Percentiles rank a stretch among this genome's conserved stretches.
phyloP scores from a whole-genome alignment of 2,113 vertebrate genomes.

The Malurus elegans region DNA sequence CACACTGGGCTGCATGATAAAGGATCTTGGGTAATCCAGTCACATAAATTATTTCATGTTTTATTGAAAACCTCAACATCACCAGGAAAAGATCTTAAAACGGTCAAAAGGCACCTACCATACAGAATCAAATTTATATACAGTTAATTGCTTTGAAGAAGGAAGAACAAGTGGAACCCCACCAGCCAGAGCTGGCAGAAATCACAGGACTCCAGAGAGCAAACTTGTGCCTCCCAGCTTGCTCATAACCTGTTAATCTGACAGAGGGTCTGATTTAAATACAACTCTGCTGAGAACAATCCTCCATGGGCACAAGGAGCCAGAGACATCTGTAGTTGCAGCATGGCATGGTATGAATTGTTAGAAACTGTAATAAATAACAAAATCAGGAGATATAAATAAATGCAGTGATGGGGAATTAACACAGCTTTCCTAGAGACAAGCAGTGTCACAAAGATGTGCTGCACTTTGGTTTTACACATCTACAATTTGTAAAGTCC shows the following conservation, averaged over 20 bases:
- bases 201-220: not conserved
- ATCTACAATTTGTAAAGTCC: not conserved
- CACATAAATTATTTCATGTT: not conserved
- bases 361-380: not conserved
- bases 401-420: not conserved
- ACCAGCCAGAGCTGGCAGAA: not conserved
- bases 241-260: not conserved
- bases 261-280: not conserved
- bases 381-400: not conserved
- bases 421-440: not conserved
- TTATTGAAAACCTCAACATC: not conserved
- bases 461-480: not conserved
- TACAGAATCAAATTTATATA: not conserved
- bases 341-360: not conserved
- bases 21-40: not conserved
- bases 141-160: not conserved
- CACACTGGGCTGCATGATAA: not conserved
- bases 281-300: not conserved
- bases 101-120: not conserved
- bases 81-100: not conserved
- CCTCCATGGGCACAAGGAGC: not conserved
- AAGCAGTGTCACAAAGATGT: not conserved
- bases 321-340: not conserved
- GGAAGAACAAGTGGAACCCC: not conserved
- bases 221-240: not conserved